Conservation (phyloP, 2,797 vertebrate species). For the Fistularia tabacaria region DNA sequence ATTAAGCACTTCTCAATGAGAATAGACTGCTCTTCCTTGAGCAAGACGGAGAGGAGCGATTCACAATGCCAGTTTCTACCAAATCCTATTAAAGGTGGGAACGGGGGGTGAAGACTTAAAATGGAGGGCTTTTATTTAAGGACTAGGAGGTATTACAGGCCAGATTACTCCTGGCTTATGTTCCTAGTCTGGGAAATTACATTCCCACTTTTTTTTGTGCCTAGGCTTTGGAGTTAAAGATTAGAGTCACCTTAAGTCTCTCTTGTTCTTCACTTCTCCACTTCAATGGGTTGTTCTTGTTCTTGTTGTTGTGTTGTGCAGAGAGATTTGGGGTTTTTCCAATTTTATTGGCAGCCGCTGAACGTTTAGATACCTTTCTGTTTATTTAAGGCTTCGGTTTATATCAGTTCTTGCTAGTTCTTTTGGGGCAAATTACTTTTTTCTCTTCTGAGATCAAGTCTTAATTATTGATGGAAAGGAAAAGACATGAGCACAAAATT, state of each 20-base stretch:
- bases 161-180: constrained; percentile 82
- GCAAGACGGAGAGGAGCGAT: constrained; percentile 78
- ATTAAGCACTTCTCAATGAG: constrained; percentile 82
- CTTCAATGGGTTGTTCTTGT: constrained; percentile 61
- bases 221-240: constrained; percentile 69
- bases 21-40: constrained; percentile 72
- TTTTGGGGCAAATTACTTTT: constrained; percentile 72
- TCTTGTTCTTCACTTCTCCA: constrained; percentile 73
- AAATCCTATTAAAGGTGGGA: constrained; percentile 82
- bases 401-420: constrained; percentile 56
- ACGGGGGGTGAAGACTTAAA: constrained; percentile 74
- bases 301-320: constrained; percentile 67
- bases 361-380: constrained; percentile 60
- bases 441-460: constrained; percentile 58
- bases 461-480: constrained; percentile 69
- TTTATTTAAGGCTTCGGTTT: constrained; percentile 59
- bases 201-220: constrained; percentile 72
- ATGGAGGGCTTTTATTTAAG: constrained; percentile 84
- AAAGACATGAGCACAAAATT: constrained; percentile 54
- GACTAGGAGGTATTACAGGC: constrained; percentile 81
- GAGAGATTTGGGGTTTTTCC: constrained; percentile 63
- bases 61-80: constrained; percentile 80
- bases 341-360: constrained; percentile 64
- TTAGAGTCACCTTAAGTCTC: constrained; percentile 73
- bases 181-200: constrained; percentile 82